Evolutionary conservation across 2,888 invertebrate genomes (phyloP).

Genomic region (Heliconius hortense): DNA sequence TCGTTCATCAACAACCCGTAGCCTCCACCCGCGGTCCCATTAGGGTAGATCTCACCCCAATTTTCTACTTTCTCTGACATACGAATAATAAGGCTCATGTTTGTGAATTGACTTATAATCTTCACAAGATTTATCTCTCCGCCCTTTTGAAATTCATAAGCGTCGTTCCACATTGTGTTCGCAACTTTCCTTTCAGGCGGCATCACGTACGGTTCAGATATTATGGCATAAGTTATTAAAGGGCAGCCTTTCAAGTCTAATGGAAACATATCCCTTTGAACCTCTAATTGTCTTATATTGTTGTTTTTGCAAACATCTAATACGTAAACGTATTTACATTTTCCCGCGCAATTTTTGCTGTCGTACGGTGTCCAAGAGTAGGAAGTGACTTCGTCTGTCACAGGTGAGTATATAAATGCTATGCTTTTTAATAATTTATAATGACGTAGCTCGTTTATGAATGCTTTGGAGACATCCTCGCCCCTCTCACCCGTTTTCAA

Average conservation of each 20-base stretch:
- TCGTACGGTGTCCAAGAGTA: slow-evolving; percentile 76
- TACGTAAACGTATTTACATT: slow-evolving; percentile 67
- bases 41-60: slow-evolving; percentile 65
- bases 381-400: slow-evolving; percentile 61
- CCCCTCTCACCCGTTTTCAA: slow-evolving; percentile 57
- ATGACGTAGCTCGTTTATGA: slow-evolving; percentile 68
- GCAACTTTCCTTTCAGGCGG: slow-evolving; percentile 60
- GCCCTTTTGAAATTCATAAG: slow-evolving; percentile 67
- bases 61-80: slow-evolving; percentile 67
- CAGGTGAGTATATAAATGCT: slow-evolving; percentile 64
- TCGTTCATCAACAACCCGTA: slow-evolving; percentile 62
- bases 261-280: slow-evolving; percentile 67
- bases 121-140: slow-evolving; percentile 74
- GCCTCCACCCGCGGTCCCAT: slow-evolving; percentile 70
- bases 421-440: slow-evolving; percentile 70
- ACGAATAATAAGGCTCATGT: slow-evolving; percentile 69
- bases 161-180: slow-evolving; percentile 58
- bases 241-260: slow-evolving; percentile 71
- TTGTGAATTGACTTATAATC: slow-evolving; percentile 73
- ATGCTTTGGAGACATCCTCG: slow-evolving; percentile 58
- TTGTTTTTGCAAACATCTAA: slow-evolving; percentile 68
- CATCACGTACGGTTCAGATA: slow-evolving; percentile 77
- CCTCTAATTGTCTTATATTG: slow-evolving; percentile 55
- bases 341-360: slow-evolving; percentile 67
- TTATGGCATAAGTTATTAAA: slow-evolving; percentile 66